Conservation (phyloP, 2,113 vertebrate species). For the Dryoscopus gambensis region DNA sequence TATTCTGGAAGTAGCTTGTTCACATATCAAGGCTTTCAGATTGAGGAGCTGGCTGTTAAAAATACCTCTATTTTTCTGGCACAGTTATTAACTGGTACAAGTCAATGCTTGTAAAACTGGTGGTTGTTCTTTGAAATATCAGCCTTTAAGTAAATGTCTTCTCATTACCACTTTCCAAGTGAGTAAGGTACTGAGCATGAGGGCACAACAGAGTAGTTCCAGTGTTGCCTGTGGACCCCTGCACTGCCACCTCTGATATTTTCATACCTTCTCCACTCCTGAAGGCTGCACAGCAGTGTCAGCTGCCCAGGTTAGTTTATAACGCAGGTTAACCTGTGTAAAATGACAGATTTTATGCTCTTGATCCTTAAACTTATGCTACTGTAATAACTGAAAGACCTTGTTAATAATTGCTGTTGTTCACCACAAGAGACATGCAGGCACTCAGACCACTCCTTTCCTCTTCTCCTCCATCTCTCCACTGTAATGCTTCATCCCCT, state of each 20-base stretch:
- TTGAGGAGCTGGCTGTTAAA: conserved; percentile 22
- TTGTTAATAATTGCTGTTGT: not conserved
- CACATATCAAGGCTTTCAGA: conserved; percentile 6
- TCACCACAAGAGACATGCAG: fast-evolving
- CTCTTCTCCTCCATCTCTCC: not conserved
- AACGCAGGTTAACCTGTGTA: not conserved
- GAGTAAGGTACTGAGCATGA: not conserved
- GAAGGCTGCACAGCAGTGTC: not conserved
- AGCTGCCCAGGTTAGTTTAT: not conserved
- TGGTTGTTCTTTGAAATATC: conserved; percentile 28
- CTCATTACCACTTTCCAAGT: not conserved
- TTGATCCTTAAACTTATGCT: not conserved
- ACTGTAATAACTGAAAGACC: not conserved
- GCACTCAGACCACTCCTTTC: not conserved
- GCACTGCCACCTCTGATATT: not conserved
- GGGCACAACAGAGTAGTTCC: not conserved
- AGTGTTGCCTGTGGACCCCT: not conserved
- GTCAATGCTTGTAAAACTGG: not conserved
- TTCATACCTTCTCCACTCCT: not conserved
- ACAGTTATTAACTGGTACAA: not conserved
- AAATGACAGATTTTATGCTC: not conserved
- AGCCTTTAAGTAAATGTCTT: conserved; percentile 11
- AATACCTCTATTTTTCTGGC: conserved; percentile 11
- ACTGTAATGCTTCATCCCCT: not conserved
- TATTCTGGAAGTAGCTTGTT: conserved; percentile 4